Conservation (phyloP, 2,113 vertebrate genomes). For the Elaphurus davidianus region DNA sequence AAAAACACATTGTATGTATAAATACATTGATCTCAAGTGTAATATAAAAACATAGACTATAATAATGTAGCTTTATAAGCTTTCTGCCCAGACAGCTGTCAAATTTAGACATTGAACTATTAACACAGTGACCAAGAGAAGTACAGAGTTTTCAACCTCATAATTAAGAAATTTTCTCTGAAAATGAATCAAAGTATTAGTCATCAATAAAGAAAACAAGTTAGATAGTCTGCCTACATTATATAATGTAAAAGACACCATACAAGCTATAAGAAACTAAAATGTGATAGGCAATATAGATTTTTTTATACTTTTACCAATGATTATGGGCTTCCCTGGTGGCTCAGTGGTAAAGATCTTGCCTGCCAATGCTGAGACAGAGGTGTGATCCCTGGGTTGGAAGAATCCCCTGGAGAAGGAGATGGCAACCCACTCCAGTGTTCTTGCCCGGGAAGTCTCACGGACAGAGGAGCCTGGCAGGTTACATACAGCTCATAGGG, state of each 20-base stretch:
- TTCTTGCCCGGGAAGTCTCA: neutral
- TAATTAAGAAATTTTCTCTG: neutral
- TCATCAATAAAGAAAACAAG: neutral
- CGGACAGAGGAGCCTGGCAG: neutral
- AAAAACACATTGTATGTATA: slow-evolving; percentile 67
- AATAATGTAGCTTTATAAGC: neutral
- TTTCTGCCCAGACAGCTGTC: neutral
- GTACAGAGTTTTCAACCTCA: neutral
- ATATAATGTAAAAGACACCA: neutral
- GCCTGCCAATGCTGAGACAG: neutral
- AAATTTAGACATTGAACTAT: neutral
- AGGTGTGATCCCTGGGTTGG: neutral
- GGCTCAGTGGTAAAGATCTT: neutral
- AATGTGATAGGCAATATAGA: neutral
- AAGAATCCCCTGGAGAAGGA: neutral
- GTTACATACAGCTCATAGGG: neutral
- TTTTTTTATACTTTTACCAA: neutral
- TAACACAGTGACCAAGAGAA: neutral
- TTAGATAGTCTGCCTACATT: neutral
- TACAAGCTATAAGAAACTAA: neutral
- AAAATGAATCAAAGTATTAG: neutral
- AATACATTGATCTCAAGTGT: neutral
- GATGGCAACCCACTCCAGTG: neutral
- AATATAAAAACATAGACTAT: neutral
- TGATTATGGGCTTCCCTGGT: neutral